Base-by-base conservation (phyloP, 2,888 invertebrate genomes). In the Thereva nobilitata region DNA sequence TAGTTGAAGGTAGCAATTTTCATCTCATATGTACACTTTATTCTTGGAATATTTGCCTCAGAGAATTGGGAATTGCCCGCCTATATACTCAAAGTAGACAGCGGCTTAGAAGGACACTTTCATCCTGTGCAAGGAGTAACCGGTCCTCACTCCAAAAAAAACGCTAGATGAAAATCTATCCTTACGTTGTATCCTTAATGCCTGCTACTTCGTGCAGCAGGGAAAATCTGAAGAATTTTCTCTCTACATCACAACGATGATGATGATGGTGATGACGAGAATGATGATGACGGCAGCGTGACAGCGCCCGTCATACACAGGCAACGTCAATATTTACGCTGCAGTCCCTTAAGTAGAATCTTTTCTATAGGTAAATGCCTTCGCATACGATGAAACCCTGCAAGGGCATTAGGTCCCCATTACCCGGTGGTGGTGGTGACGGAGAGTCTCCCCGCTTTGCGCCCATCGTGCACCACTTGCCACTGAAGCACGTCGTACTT, bases 1-100 rank as follows among this genome's bases (percentile, higher is more conserved):
- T 68, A 66, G 66, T 68, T 64, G 12, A 67, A 67, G 54, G 64
- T 64, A 68, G 64, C 66, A 67, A 59, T 64, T 64, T 67, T 64
- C 68, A 57, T 64, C 68, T 61, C 54, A 50, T 47, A 52, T 50
- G 59, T 40, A 5, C 59, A 12, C 47, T 38, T 4, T 59, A 38
- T 45, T 47, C 42, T 42, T 64, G 23, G 64, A 66, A 64, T 68
- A 64, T 68, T 68, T 68, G 54, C 68, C 49, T 57, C 53, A 64
- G 68, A n/a, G 68, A 64, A 68, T 68, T 59, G 59, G 59, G 59
- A 59, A 9, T 59, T 47, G 47, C 49, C 38, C 35, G 5, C 55
- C 54, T 23, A 23, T 23, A 23, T 23, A 23, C 23, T 23, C 1
- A 23, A 23, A 23, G 23, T 23, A 23, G 23, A 23, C 23, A 23